Base-by-base conservation (phyloP, 2,797 vertebrate species). In the Heteromormyrus szaboi region DNA sequence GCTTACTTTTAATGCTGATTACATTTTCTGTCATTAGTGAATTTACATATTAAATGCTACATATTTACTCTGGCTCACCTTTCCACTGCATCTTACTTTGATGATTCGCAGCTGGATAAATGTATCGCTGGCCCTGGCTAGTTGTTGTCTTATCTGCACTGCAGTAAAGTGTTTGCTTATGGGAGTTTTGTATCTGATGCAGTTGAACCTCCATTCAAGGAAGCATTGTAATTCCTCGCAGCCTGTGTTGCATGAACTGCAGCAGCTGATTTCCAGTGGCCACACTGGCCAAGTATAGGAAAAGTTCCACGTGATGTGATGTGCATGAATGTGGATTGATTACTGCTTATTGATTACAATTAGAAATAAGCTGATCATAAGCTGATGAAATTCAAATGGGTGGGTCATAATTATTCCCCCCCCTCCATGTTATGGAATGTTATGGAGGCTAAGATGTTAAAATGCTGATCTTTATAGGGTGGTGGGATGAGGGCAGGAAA, bases 161-260 rank as follows among this genome's bases (percentile, higher is more conserved):
- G 68, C 68, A 76, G 33, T 41, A 19, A 76, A 41, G 33, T 72
- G 68, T 41, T 76, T 65, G 62, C 62, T 65, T 65, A 9, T 11
- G 25, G 62, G 22, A 65, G 8, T 29, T 8, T 62, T 62, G 65
- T 53, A 88, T 91, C 62, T 87, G 33, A 41, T 92, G 91, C 93
- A 92, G 93, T 94, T 92, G 91, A 94, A 93, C 93, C 93, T 93
- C 93, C 93, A 94, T 91, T 92, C 93, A 94, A 92, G 92, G 93
- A 90, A 93, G 91, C 91, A 93, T 95, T 94, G 94, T 91, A 92
- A 93, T 91, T 92, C 91, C 93, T 94, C 94, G 91, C 91, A 85
- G 89, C 12, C 89, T 92, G 89, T 89, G 89, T 89, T 88, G 76
- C 88, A 91, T 90, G 86, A 90, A 83, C 62, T 17, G 76, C 93